phyloP scores from a whole-genome alignment of 2,888 invertebrate species.

The Automeris io region DNA sequence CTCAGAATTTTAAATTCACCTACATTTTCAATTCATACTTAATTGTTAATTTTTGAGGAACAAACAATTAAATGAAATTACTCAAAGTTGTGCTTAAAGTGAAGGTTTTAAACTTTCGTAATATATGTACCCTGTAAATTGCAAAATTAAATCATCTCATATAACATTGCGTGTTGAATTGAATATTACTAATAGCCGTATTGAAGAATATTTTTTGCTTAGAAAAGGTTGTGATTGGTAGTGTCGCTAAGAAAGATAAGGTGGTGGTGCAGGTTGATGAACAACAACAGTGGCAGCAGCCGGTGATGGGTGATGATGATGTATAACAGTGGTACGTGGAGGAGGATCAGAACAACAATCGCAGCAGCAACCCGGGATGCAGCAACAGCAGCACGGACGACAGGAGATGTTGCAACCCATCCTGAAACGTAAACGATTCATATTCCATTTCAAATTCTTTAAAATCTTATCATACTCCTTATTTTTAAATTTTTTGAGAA shows the following conservation, averaged over 20 bases:
- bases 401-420: constrained; percentile 67
- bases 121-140: no score
- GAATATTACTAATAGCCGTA: no score
- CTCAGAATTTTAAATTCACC: not conserved
- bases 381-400: constrained; percentile 66
- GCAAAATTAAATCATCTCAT: no score
- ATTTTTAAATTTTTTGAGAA: no score
- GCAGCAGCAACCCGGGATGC: constrained; percentile 59
- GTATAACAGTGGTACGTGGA: constrained; percentile 32
- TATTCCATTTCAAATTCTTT: no score
- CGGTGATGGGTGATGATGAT: constrained; percentile 30
- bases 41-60: not conserved
- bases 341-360: constrained; percentile 52
- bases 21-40: not conserved
- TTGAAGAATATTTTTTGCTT: no score
- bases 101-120: no score
- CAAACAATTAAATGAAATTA: no score
- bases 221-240: not conserved
- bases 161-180: no score
- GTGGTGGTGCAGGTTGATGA: constrained; percentile 39
- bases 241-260: constrained; percentile 26
- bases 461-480: no score
- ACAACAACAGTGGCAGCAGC: constrained; percentile 20
- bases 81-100: no score
- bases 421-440: no score